phyloP scores from a whole-genome alignment of 2,888 invertebrate species.

The Azorinus chamasolen region DNA sequence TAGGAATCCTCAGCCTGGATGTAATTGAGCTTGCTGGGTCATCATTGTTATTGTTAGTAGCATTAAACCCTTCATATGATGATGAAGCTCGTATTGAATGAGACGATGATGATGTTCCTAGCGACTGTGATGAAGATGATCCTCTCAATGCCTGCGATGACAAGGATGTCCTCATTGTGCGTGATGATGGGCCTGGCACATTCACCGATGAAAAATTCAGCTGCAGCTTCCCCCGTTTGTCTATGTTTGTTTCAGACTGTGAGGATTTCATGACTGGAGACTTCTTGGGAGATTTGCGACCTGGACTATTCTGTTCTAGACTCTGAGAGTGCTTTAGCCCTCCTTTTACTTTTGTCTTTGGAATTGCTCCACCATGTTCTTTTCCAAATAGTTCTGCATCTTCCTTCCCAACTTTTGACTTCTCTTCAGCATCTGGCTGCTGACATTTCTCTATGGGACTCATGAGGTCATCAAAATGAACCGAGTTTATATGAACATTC shows the following conservation, averaged over 20 bases:
- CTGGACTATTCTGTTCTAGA: conserved; percentile 49
- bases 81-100: conserved; percentile 35
- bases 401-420: conserved; percentile 25
- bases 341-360: conserved; percentile 37
- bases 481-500: conserved; percentile 92
- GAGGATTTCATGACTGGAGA: conserved; percentile 49
- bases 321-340: conserved; percentile 58
- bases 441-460: conserved; percentile 88
- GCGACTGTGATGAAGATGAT: conserved; percentile 30
- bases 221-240: conserved; percentile 51
- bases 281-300: conserved; percentile 34
- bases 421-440: conserved; percentile 20
- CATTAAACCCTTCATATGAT: conserved; percentile 26
- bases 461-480: conserved; percentile 90
- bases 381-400: conserved; percentile 55
- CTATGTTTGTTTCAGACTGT: conserved; percentile 55
- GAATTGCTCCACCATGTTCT: conserved; percentile 63
- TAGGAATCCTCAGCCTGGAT: conserved; percentile 22
- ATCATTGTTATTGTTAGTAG: conserved; percentile 3
- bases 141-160: conserved; percentile 33
- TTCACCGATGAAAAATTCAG: conserved; percentile 55
- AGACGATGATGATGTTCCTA: conserved; percentile 38
- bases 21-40: conserved; percentile 4
- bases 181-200: conserved; percentile 49
- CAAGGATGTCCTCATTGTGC: conserved; percentile 32